Percentiles rank a stretch among this genome's conserved stretches.
Evolutionary conservation across 2,797 vertebrate species (phyloP).

Genomic region (Paramormyrops hopkinsi): DNA sequence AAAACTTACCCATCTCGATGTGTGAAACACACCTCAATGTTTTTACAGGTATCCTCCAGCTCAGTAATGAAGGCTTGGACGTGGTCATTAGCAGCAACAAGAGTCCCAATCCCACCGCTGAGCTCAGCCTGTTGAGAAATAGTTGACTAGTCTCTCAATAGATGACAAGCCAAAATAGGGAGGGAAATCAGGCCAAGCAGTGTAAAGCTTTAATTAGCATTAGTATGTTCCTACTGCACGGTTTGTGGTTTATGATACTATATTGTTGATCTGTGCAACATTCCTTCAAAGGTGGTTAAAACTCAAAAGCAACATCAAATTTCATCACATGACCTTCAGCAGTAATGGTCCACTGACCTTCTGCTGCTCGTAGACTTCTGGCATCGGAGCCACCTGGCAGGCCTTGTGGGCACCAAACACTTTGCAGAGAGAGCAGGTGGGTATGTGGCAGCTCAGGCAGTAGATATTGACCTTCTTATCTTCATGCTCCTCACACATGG

Average conservation of each 20-base stretch:
- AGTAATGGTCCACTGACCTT: conserved; percentile 50
- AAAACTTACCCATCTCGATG: background rate
- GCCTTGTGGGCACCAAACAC: conserved; percentile 68
- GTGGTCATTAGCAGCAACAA: conserved; percentile 46
- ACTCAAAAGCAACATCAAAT: background rate
- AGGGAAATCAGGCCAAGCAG: background rate
- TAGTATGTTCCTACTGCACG: background rate
- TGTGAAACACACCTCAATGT: conserved; percentile 53
- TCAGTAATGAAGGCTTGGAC: conserved; percentile 50
- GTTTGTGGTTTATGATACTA: conserved; percentile 1
- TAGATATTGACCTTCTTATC: conserved; percentile 74
- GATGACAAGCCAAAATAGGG: background rate
- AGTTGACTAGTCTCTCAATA: background rate
- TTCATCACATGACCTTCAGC: background rate
- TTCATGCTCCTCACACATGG: conserved; percentile 60
- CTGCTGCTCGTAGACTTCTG: conserved; percentile 58
- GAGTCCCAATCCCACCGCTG: conserved; percentile 44
- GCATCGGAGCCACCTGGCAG: conserved; percentile 63
- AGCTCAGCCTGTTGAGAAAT: conserved; percentile 49
- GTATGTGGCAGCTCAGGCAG: conserved; percentile 62
- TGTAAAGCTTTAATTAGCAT: background rate
- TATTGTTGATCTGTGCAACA: background rate
- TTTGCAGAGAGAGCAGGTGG: conserved; percentile 74
- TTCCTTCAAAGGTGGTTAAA: background rate
- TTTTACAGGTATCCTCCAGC: conserved; percentile 54